Percentiles rank a stretch among this genome's conserved stretches.
phyloP scores from a whole-genome alignment of 2,113 vertebrate genomes.

The Phalacrocorax pelagicus region DNA sequence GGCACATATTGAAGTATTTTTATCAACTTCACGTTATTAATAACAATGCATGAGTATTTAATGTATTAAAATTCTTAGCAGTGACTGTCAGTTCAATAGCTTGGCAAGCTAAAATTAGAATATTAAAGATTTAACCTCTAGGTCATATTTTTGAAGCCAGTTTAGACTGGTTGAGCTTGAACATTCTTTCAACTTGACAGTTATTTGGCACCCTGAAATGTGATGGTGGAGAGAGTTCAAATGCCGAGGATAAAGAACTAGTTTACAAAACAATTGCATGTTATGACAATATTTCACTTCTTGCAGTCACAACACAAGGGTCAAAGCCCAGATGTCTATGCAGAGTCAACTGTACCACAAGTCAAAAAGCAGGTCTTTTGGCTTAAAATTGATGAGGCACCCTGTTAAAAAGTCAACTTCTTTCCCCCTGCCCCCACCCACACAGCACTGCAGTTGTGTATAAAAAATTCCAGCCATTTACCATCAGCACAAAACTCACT shows the following conservation, averaged over 20 bases:
- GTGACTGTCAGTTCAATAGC: background rate
- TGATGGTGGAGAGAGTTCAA: background rate
- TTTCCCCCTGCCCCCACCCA: too few relatives aligned
- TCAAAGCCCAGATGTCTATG: background rate
- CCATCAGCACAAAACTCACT: background rate
- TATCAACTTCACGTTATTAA: background rate
- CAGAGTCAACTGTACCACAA: background rate
- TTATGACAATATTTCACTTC: background rate
- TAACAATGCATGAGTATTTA: background rate
- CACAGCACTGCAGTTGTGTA: background rate
- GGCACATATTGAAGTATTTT: too few relatives aligned
- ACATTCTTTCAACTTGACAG: background rate
- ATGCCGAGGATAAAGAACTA: background rate
- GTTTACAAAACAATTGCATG: background rate
- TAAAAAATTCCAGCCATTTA: background rate
- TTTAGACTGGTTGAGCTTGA: background rate
- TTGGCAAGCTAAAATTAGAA: background rate
- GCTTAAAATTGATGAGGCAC: background rate
- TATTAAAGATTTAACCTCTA: background rate
- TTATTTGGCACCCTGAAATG: background rate
- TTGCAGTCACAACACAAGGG: background rate
- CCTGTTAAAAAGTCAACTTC: background rate
- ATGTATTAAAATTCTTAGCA: background rate
- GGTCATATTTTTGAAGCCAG: background rate
- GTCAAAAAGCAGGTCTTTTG: background rate